Base-by-base conservation (phyloP, 2,797 vertebrate genomes). In the Echiichthys vipera region DNA sequence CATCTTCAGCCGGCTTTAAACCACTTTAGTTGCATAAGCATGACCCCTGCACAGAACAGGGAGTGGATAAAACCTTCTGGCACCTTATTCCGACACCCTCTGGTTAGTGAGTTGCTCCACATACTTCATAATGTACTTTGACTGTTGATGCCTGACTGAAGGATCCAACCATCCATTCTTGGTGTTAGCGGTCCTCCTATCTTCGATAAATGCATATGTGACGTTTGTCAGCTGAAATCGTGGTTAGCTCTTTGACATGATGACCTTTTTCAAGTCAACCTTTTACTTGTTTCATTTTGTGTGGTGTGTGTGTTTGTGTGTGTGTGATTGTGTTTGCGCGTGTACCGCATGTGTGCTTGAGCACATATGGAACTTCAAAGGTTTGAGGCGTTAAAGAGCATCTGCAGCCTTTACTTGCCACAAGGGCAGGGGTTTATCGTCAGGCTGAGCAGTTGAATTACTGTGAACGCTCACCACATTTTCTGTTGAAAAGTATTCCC, bases 341-440 rank as follows among this genome's bases (percentile, higher is more conserved):
- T n/a, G n/a, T n/a, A n/a, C n/a, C n/a, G 65, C 50, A 15, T 56
- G 47, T 34, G 49, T 40, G 51, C 17, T 1, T 3, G 39, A 13
- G 22, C n/a, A 29, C 68, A 74, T 40, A 56, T 51, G 32, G 22
- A 55, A 78, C 72, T 77, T 89, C 78, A 88, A 84, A 85, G 80
- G 83, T 74, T 78, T 64, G 40, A 73, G 47, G 77, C 20, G 45
- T 43, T 54, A 76, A 74, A 73, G 74, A 91, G 80, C 79, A 80
- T 84, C 82, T 84, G 78, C 78, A 65, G 66, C 74, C 80, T 54
- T 66, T n/a, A n/a, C 80, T 81, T 46, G 46, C 77, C 83, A 78
- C 79, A 42, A 73, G 69, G 71, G 55, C 50, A 50, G 53, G 14
- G 12, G 22, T 70, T 69, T 73, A 43, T 49, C 56, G 67, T 74